Evolutionary conservation across 2,113 vertebrate genomes (phyloP).

Genomic region (Erpornis zantholeuca): DNA sequence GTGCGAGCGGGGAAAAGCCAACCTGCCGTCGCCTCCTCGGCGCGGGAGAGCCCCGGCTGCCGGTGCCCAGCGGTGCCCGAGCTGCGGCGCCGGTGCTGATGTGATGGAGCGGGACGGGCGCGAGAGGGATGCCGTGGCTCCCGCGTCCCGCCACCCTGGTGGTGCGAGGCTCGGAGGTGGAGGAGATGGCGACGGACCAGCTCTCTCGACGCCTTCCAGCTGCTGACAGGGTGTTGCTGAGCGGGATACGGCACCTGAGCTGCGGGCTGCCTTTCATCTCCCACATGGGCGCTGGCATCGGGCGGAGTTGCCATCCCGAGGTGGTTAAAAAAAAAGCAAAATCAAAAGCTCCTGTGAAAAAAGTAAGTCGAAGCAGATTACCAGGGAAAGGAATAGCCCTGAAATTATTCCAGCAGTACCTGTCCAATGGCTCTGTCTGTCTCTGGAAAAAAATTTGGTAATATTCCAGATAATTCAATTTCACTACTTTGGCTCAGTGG

Average conservation of each 20-base stretch:
- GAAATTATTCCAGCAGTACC: neutral
- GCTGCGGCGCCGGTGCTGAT: too few relatives aligned
- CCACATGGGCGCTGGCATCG: accelerated
- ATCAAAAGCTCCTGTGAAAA: neutral
- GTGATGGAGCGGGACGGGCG: neutral
- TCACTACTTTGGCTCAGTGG: neutral
- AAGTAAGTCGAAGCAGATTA: neutral
- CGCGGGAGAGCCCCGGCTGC: neutral
- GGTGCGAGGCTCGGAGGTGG: neutral
- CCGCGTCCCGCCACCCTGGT: accelerated
- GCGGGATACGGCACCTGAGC: accelerated
- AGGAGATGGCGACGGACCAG: neutral
- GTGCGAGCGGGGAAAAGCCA: neutral
- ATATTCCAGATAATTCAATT: neutral
- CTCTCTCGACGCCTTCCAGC: neutral
- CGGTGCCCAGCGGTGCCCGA: too few relatives aligned
- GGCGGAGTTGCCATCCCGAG: neutral
- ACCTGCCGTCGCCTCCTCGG: neutral
- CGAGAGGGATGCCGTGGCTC: neutral
- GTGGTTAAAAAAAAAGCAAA: neutral
- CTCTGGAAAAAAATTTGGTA: accelerated
- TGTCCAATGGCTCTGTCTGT: neutral
- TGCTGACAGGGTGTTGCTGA: neutral
- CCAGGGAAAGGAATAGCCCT: neutral
- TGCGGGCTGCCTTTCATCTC: neutral